Conservation (phyloP, 2,888 invertebrate genomes). For the Actias luna region DNA sequence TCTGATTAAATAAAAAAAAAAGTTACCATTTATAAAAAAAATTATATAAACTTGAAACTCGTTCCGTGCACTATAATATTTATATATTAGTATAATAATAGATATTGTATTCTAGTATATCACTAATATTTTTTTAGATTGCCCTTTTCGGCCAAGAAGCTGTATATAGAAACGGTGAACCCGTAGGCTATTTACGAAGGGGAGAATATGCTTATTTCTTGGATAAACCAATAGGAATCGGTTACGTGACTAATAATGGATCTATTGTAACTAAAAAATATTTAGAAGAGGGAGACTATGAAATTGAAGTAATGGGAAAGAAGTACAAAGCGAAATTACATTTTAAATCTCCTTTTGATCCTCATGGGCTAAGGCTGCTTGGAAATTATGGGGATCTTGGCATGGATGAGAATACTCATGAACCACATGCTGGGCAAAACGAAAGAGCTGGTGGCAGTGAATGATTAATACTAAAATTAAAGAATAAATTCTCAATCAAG, state of each 20-base stretch:
- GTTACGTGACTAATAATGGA: slow-evolving; percentile 82
- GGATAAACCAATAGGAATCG: slow-evolving; percentile 80
- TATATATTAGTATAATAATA: too few relatives aligned
- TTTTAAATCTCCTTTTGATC: slow-evolving; percentile 91
- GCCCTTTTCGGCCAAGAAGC: slow-evolving; percentile 94
- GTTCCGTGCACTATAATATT: too few relatives aligned
- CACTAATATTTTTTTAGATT: slow-evolving; percentile 57
- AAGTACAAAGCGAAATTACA: slow-evolving; percentile 86
- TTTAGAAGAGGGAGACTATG: slow-evolving; percentile 86
- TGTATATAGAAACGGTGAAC: slow-evolving; percentile 88
- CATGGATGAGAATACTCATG: slow-evolving; percentile 67
- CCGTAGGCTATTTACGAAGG: slow-evolving; percentile 90
- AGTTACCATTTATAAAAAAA: too few relatives aligned
- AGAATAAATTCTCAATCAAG: too few relatives aligned
- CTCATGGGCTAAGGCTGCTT: slow-evolving; percentile 86
- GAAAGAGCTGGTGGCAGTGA: slow-evolving; percentile 75
- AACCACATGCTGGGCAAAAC: slow-evolving; percentile 72
- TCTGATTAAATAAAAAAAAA: too few relatives aligned
- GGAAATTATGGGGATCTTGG: slow-evolving; percentile 83
- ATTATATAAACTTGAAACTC: too few relatives aligned
- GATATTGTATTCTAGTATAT: too few relatives aligned
- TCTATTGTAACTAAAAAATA: slow-evolving; percentile 84
- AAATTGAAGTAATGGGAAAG: slow-evolving; percentile 90
- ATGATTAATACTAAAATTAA: slow-evolving; percentile 33
- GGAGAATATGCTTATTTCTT: slow-evolving; percentile 88